Percentiles rank a stretch among this genome's conserved stretches.
Evolutionary conservation across 2,797 vertebrate species (phyloP).

Genomic region (Xenops minutus): DNA sequence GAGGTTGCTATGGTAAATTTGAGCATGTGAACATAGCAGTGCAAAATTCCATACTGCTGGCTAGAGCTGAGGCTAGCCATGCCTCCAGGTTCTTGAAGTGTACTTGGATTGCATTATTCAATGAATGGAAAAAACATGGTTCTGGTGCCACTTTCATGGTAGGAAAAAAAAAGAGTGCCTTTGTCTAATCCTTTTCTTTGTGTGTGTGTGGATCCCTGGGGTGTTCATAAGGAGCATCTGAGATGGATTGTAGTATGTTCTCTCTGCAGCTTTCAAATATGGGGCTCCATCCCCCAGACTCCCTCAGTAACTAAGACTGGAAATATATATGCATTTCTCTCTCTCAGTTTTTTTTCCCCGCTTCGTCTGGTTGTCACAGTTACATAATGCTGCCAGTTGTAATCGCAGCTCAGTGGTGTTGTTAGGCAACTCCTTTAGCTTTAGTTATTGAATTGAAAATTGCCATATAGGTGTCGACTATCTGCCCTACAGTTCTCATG

Average conservation of each 20-base stretch:
- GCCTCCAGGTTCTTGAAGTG: conserved; percentile 26
- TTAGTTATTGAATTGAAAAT: conserved; percentile 59
- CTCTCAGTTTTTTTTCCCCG: background rate
- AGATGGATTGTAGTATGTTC: background rate
- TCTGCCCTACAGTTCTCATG: conserved; percentile 40
- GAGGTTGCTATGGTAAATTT: conserved; percentile 65
- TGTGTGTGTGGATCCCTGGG: background rate
- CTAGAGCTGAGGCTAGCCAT: background rate
- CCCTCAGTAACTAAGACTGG: conserved; percentile 8
- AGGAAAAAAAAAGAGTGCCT: background rate
- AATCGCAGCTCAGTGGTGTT: conserved; percentile 34
- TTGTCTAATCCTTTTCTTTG: background rate
- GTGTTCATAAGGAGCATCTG: background rate
- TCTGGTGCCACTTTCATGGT: background rate
- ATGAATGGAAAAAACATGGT: background rate
- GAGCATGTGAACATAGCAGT: conserved; percentile 20
- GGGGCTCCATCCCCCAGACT: conserved; percentile 1
- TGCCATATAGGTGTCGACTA: conserved; percentile 39
- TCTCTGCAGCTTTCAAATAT: background rate
- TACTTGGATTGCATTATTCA: conserved; percentile 7
- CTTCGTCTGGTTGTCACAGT: conserved; percentile 40
- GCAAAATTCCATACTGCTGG: conserved; percentile 36
- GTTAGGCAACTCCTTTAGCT: conserved; percentile 36
- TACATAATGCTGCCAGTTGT: conserved; percentile 55
- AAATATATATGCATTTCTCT: background rate